Evolutionary conservation across 2,888 invertebrate species (phyloP).

Genomic region (Ptychoptera albimana): DNA sequence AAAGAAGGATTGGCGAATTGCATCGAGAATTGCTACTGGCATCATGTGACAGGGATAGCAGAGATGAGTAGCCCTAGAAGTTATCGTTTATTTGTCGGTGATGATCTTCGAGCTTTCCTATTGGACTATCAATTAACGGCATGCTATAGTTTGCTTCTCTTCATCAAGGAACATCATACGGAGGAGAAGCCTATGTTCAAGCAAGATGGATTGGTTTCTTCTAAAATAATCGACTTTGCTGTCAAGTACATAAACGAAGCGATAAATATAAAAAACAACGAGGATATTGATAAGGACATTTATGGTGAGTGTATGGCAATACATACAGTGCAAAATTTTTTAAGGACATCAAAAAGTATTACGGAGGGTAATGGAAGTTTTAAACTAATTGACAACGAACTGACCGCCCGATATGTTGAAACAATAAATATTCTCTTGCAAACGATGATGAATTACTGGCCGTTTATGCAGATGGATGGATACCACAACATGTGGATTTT

Average conservation of each 20-base stretch:
- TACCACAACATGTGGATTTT: slow-evolving; percentile 77
- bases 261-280: slow-evolving; percentile 39
- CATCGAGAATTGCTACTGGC: slow-evolving; percentile 23
- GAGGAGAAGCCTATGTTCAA: slow-evolving; percentile 26
- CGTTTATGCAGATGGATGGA: slow-evolving; percentile 58
- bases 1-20: slow-evolving; percentile 32
- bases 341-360: slow-evolving; percentile 19
- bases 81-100: slow-evolving; percentile 14
- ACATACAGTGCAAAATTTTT: slow-evolving; percentile 17
- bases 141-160: slow-evolving; percentile 58
- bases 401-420: too few relatives aligned
- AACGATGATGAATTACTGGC: slow-evolving; percentile 29
- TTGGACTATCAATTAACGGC: slow-evolving; percentile 63
- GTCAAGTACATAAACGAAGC: slow-evolving; percentile 52
- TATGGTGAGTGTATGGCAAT: slow-evolving; percentile 8
- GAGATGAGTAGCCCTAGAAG: slow-evolving; percentile 53
- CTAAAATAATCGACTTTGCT: slow-evolving; percentile 49
- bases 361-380: slow-evolving; percentile 17
- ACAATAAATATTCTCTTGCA: too few relatives aligned
- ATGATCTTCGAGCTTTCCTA: slow-evolving; percentile 37
- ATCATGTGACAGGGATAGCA: slow-evolving; percentile 19
- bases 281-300: slow-evolving; percentile 40
- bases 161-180: slow-evolving; percentile 20
- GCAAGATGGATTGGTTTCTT: slow-evolving; percentile 36
- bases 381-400: too few relatives aligned